Evolutionary conservation across 2,113 vertebrate species (phyloP).

Genomic region (Bagarius yarrelli): DNA sequence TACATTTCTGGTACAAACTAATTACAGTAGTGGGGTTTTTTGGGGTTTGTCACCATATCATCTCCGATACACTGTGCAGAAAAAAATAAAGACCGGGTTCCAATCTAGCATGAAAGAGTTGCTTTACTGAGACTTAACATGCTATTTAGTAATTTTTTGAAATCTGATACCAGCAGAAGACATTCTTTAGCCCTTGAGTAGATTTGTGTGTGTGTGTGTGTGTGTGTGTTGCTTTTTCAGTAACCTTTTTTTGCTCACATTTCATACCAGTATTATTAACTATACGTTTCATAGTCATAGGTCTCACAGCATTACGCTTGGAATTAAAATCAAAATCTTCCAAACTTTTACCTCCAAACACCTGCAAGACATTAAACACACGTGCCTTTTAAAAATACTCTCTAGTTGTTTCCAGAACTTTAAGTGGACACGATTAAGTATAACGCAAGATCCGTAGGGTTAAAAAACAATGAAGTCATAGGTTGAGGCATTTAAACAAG

Average conservation of each 20-base stretch:
- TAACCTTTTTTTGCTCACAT: conserved; percentile 22
- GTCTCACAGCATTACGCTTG: conserved; percentile 12
- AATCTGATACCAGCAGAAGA: conserved; percentile 23
- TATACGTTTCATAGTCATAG: background rate
- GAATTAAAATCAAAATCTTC: background rate
- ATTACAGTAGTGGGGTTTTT: background rate
- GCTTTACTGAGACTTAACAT: conserved; percentile 15
- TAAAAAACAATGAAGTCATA: conserved; percentile 20
- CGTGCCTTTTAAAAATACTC: background rate
- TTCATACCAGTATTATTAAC: background rate
- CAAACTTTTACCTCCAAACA: conserved; percentile 9
- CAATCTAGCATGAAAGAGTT: conserved; percentile 21
- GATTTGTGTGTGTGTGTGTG: background rate
- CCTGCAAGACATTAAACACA: conserved; percentile 23
- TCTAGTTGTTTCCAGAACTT: background rate
- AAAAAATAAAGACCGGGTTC: background rate
- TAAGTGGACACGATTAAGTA: conserved; percentile 15
- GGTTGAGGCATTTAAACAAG: conserved; percentile 27
- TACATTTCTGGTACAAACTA: background rate
- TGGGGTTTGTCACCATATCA: background rate
- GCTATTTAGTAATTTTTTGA: conserved; percentile 34
- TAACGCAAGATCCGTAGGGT: conserved; percentile 6
- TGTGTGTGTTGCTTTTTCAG: conserved; percentile 15
- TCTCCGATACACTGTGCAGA: background rate
- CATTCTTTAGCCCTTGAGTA: conserved; percentile 25